A percentile compares a stretch with the other conserved stretches of the same genome.
Evolutionary conservation across 2,113 vertebrate genomes (phyloP).

Genomic region (Malurus alboscapulatus): DNA sequence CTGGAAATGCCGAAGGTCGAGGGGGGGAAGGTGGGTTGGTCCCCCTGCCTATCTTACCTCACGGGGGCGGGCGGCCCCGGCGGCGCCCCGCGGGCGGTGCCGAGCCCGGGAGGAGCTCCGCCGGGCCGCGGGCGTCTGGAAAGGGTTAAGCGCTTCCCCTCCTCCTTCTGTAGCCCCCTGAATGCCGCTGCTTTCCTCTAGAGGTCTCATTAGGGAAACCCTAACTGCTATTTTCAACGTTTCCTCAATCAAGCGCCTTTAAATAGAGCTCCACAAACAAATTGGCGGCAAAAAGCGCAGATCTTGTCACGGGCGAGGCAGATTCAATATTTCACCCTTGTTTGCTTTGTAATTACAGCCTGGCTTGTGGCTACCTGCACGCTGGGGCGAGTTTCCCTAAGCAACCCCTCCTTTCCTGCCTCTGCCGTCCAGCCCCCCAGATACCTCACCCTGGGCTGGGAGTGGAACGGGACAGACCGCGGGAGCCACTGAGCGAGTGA

Average conservation of each 20-base stretch:
- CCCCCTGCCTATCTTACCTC: background rate
- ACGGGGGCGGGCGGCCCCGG: background rate
- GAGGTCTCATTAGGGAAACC: slow-evolving; percentile 84
- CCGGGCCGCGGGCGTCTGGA: background rate
- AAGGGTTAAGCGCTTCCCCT: slow-evolving; percentile 72
- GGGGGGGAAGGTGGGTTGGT: background rate
- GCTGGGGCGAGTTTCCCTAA: background rate
- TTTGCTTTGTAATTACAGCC: slow-evolving; percentile 78
- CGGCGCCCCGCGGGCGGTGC: background rate
- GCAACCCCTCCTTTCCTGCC: background rate
- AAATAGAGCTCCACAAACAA: slow-evolving; percentile 81
- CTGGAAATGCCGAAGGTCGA: background rate
- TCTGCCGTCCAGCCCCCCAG: background rate
- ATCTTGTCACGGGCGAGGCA: slow-evolving; percentile 72
- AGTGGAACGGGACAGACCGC: background rate
- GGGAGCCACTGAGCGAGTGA: background rate
- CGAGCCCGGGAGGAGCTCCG: background rate
- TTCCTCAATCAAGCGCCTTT: slow-evolving; percentile 82
- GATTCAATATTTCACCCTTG: slow-evolving; percentile 74
- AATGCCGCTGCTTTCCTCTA: slow-evolving; percentile 73
- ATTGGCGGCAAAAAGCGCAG: slow-evolving; percentile 71
- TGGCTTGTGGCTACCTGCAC: slow-evolving; percentile 62
- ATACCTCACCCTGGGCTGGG: background rate
- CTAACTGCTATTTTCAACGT: slow-evolving; percentile 78
- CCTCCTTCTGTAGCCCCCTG: slow-evolving; percentile 49